Evolutionary conservation across 2,888 invertebrate genomes (phyloP).

Genomic region (Synanthedon vespiformis): DNA sequence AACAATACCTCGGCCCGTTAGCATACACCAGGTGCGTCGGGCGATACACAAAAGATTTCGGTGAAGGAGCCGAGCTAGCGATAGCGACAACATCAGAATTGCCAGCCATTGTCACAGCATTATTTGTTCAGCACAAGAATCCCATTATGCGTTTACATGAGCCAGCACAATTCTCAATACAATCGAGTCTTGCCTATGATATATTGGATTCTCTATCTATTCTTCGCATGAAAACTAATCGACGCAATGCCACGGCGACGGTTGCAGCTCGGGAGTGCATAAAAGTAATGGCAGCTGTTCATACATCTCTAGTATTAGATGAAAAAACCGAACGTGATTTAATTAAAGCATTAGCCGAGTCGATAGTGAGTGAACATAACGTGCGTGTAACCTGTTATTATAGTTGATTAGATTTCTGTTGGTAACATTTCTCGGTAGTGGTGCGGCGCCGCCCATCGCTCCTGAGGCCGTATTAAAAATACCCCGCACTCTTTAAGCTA

Average conservation of each 20-base stretch:
- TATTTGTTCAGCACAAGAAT: constrained; percentile 54
- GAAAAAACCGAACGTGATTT: constrained; percentile 60
- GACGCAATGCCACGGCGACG: neutral
- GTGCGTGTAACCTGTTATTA: constrained; percentile 68
- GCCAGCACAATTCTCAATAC: constrained; percentile 29
- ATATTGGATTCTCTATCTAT: constrained; percentile 42
- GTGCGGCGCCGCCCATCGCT: constrained; percentile 64
- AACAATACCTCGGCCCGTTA: constrained; percentile 46
- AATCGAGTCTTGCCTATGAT: constrained; percentile 51
- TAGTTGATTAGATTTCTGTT: constrained; percentile 70
- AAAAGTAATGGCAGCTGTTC: constrained; percentile 41
- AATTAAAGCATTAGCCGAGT: constrained; percentile 62
- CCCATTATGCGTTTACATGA: constrained; percentile 35
- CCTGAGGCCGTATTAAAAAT: constrained; percentile 64
- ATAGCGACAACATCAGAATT: constrained; percentile 43
- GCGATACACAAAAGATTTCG: constrained; percentile 61
- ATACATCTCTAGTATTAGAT: constrained; percentile 28
- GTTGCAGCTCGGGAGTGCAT: constrained; percentile 3
- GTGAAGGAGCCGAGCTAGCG: constrained; percentile 48
- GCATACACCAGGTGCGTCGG: constrained; percentile 52
- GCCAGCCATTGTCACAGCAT: constrained; percentile 36
- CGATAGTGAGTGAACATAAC: constrained; percentile 62
- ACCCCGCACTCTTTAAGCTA: constrained; percentile 55
- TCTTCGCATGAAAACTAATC: constrained; percentile 15
- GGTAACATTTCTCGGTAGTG: constrained; percentile 71